Base-by-base conservation (phyloP, 2,888 invertebrate species). In the Rhagium mordax region DNA sequence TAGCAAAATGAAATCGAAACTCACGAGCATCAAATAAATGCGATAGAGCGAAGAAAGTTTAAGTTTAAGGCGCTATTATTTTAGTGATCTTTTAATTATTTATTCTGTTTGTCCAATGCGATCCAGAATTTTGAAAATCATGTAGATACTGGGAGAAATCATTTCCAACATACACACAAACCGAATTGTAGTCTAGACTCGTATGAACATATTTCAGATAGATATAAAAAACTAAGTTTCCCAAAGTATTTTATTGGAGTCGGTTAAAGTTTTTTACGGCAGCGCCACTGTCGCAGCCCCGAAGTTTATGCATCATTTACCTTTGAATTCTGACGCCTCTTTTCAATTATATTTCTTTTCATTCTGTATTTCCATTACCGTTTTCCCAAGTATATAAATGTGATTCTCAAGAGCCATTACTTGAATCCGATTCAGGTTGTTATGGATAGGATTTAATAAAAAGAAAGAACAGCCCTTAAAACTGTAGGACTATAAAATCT, bases 221-320 rank as follows among this genome's bases (percentile, higher is more conserved):
- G n/a, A 8, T 33, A 33, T 33, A 33, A 33, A 33, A 33, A 33
- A 27, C 27, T 27, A 33, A 33, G 29, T 8, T 33, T 33, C 6
- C 5, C 4, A 33, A 33, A 33, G 7, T 15, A n/a, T 5, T n/a
- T 0, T 41, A 41, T 41, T 41, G 41, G 13, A 41, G 13, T 41
- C 5, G 41, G 41, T 41, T n/a, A 41, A 41, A 41, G 41, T 41
- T 41, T n/a, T 3, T n/a, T n/a, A 4, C 2, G 21, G 13, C 4
- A 2, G 3, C 24, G 53, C 53, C 13, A n/a, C 53, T 24, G 53
- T 53, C 21, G n/a, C 53, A 53, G 8, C 21, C 53, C 4, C 13
- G 20, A 21, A 53, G 16, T 53, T 53, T n/a, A 53, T 53, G 53
- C 53, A 53, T n/a, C 53, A 53, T 53, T 53, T 21, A 53, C 53